phyloP scores from a whole-genome alignment of 1,140 invertebrate genomes.

The Galleria mellonella region DNA sequence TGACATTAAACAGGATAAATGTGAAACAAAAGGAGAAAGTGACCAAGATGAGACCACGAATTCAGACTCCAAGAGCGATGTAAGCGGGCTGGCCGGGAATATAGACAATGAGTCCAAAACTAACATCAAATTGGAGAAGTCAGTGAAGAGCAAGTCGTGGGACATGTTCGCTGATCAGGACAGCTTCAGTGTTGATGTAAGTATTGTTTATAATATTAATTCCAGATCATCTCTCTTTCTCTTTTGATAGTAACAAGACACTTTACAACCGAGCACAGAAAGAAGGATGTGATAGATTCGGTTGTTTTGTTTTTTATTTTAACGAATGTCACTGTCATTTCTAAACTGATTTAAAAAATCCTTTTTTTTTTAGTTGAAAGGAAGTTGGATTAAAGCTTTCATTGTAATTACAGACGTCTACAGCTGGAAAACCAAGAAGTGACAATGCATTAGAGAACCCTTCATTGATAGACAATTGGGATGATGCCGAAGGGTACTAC shows the following conservation, averaged over 20 bases:
- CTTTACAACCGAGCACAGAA: no score
- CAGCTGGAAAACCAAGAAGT: slow-evolving; percentile 81
- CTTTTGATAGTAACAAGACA: no score
- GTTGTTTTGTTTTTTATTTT: no score
- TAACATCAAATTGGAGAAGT: slow-evolving; percentile 36
- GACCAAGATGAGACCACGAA: background rate
- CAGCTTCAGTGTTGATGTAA: slow-evolving; percentile 90
- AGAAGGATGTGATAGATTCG: no score
- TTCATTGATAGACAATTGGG: slow-evolving; percentile 98
- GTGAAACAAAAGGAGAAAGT: no score
- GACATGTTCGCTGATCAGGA: slow-evolving; percentile 94
- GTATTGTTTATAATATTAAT: slow-evolving; percentile 47
- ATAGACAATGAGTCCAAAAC: slow-evolving; percentile 20
- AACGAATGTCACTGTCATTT: no score
- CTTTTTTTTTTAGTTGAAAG: no score
- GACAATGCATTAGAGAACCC: slow-evolving; percentile 88
- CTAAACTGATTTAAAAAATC: no score
- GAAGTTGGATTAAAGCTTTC: no score
- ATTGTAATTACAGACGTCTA: slow-evolving; percentile 77
- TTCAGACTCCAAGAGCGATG: no score
- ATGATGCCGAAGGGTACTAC: slow-evolving; percentile 97
- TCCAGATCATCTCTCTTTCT: no score
- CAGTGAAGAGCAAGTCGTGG: slow-evolving; percentile 77
- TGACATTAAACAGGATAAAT: background rate
- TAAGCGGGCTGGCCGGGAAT: slow-evolving; percentile 9